Percentiles rank a stretch among this genome's conserved stretches.
Evolutionary conservation across 2,113 vertebrate species (phyloP).

Genomic region (Pelodiscus sinensis): DNA sequence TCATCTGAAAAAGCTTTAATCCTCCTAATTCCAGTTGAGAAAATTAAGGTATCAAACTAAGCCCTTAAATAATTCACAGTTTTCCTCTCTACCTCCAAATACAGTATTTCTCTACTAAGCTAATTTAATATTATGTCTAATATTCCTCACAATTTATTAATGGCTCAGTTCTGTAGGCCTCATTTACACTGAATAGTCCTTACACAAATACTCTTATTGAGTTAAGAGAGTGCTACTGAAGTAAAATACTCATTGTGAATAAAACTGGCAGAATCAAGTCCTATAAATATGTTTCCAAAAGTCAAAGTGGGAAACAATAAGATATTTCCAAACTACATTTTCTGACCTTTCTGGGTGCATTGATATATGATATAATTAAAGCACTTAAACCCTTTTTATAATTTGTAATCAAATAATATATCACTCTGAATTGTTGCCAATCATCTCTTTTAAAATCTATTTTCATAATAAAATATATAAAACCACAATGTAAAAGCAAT

Average conservation of each 20-base stretch:
- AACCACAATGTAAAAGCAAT: constrained; percentile 20
- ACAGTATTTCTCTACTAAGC: background rate
- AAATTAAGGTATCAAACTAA: background rate
- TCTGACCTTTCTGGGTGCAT: background rate
- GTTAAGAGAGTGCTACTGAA: background rate
- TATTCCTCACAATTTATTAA: background rate
- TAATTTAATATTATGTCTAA: background rate
- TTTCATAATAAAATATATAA: constrained; percentile 16
- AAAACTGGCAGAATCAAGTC: background rate
- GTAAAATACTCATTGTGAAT: background rate
- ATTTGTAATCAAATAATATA: background rate
- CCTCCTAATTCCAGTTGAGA: background rate
- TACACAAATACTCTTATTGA: background rate
- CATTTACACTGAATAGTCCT: background rate
- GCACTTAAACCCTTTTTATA: background rate
- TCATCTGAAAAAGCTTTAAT: background rate
- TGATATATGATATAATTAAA: background rate
- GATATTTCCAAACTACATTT: background rate
- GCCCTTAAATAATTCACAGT: background rate
- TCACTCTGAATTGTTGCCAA: background rate
- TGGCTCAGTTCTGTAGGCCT: background rate
- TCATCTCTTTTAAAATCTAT: constrained; percentile 13
- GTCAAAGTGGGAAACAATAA: background rate
- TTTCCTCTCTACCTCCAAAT: background rate
- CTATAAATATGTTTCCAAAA: background rate